phyloP scores from a whole-genome alignment of 2,888 invertebrate species.

The Volucella inflata region DNA sequence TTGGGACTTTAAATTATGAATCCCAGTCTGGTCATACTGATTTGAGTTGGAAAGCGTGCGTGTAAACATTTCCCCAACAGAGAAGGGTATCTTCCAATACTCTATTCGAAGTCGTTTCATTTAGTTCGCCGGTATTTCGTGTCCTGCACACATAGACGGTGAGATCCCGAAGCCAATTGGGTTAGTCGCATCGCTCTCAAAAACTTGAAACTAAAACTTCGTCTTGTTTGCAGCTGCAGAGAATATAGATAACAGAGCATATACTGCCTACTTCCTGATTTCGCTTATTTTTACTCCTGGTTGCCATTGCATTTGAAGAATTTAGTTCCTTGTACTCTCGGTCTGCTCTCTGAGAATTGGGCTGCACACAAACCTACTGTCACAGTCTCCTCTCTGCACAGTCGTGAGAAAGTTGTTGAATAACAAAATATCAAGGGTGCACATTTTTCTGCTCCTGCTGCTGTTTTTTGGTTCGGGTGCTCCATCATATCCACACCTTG shows the following conservation, averaged over 20 bases:
- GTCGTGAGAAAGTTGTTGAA: slow-evolving; percentile 66
- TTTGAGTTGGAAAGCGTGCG: slow-evolving; percentile 42
- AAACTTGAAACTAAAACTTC: not conserved
- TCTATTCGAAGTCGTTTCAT: slow-evolving; percentile 26
- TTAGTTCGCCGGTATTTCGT: slow-evolving; percentile 64
- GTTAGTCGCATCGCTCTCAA: slow-evolving; percentile 12
- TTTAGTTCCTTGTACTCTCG: slow-evolving; percentile 19
- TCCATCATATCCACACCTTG: slow-evolving; percentile 54
- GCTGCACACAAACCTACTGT: no score
- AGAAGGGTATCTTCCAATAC: slow-evolving; percentile 36
- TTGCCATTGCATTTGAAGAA: slow-evolving; percentile 30
- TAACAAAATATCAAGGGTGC: slow-evolving; percentile 64
- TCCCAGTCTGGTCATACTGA: no score
- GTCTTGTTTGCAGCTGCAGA: slow-evolving; percentile 43
- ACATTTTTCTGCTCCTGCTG: slow-evolving; percentile 65
- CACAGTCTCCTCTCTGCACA: slow-evolving; percentile 28
- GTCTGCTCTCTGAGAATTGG: no score
- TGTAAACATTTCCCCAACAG: slow-evolving; percentile 58
- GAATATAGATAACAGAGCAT: slow-evolving; percentile 1
- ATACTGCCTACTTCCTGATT: slow-evolving; percentile 56
- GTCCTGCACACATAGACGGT: slow-evolving; percentile 13
- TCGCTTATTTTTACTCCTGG: slow-evolving; percentile 38
- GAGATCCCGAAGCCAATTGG: slow-evolving; percentile 13
- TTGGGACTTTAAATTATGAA: no score
- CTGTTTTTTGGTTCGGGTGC: no score